These are phyloP conservation scores for Leptinotarsa lineolata DNA, from an alignment of 1,140 invertebrate species.

Conservation along the genomic window DNA sequence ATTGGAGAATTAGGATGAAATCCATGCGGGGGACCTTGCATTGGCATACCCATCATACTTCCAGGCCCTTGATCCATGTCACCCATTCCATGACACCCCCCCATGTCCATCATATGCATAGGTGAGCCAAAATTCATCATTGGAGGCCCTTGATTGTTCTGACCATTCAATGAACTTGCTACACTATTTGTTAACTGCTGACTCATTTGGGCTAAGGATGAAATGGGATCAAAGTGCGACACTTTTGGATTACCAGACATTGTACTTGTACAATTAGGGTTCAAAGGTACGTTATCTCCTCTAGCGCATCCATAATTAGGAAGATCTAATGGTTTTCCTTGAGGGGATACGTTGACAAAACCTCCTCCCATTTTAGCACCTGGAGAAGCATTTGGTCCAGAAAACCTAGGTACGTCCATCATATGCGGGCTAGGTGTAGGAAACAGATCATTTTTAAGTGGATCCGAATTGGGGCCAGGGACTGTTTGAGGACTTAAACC, in stretches of 20 bases:
- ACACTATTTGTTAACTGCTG: slow-evolving; percentile 83
- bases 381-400: slow-evolving; percentile 52
- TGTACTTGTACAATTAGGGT: slow-evolving; percentile 75
- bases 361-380: slow-evolving; percentile 52
- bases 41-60: slow-evolving; percentile 52
- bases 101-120: slow-evolving; percentile 62
- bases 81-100: slow-evolving; percentile 53
- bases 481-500: slow-evolving; percentile 53
- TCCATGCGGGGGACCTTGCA: slow-evolving; percentile 55
- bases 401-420: slow-evolving; percentile 54
- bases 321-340: slow-evolving; percentile 53
- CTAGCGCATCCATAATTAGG: slow-evolving; percentile 59
- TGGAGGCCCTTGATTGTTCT: slow-evolving; percentile 60
- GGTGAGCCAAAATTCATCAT: slow-evolving; percentile 65
- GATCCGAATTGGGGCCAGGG: slow-evolving; percentile 50
- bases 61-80: slow-evolving; percentile 53
- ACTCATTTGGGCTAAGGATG: slow-evolving; percentile 91
- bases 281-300: slow-evolving; percentile 80
- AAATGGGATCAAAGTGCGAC: slow-evolving; percentile 87
- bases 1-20: slow-evolving; percentile 56
- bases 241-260: slow-evolving; percentile 63
- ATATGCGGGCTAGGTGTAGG: slow-evolving; percentile 54
- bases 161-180: slow-evolving; percentile 60
- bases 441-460: slow-evolving; percentile 52
- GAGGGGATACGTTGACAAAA: slow-evolving; percentile 52